These are phyloP conservation scores for Poeciliopsis occidentalis DNA, from an alignment of 2,113 vertebrate species.

Conservation along the genomic window DNA sequence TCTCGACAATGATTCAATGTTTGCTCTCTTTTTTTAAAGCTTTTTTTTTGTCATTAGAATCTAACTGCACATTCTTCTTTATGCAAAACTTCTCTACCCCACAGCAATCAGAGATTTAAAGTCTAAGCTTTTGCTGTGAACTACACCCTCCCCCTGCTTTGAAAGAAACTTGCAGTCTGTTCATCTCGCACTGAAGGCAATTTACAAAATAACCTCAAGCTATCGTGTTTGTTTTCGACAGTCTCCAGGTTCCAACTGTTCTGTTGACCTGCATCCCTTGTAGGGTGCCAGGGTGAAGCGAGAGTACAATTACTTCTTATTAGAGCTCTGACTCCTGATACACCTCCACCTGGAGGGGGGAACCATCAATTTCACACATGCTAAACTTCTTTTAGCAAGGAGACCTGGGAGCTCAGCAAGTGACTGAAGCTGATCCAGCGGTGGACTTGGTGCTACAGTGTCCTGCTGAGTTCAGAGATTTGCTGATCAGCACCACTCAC, in stretches of 20 bases:
- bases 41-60: slow-evolving; percentile 50
- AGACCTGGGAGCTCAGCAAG: slow-evolving; percentile 47
- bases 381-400: slow-evolving; percentile 51
- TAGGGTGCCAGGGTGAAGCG: slow-evolving; percentile 38
- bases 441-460: slow-evolving; percentile 49
- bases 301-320: slow-evolving; percentile 64
- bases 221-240: no score
- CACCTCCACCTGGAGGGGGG: slow-evolving; percentile 38
- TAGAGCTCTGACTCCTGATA: slow-evolving; percentile 66
- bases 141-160: no score
- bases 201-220: no score
- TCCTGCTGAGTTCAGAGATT: slow-evolving; percentile 74
- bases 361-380: slow-evolving; percentile 55
- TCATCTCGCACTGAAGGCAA: no score
- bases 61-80: slow-evolving; percentile 48
- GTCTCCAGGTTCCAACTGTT: slow-evolving; percentile 52
- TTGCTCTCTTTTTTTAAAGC: slow-evolving; percentile 64
- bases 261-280: slow-evolving; percentile 42
- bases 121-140: no score
- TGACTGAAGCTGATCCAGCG: slow-evolving; percentile 43
- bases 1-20: slow-evolving; percentile 74
- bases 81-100: slow-evolving; percentile 21
- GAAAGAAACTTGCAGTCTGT: no score
- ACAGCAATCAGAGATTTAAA: slow-evolving; percentile 39
- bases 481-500: slow-evolving; percentile 58